Conservation (phyloP, 2,888 invertebrate genomes). For the Eurois occulta region DNA sequence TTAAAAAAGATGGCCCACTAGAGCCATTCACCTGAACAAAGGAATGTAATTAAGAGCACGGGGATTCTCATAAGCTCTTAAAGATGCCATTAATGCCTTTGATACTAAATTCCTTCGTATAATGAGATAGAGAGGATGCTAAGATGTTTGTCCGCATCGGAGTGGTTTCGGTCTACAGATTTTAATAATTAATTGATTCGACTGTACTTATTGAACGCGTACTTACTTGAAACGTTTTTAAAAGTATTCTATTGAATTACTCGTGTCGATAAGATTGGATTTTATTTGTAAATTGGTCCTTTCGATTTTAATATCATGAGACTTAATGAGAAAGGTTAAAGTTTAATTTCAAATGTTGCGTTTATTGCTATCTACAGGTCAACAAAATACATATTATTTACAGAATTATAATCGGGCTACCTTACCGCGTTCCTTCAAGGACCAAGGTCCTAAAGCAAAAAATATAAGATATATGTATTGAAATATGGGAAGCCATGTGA, state of each 20-base stretch:
- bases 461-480: conserved; percentile 7
- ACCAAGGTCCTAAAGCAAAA: conserved; percentile 3
- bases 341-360: not conserved
- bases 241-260: not conserved
- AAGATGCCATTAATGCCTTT: conserved; percentile 61
- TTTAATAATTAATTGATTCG: conserved; percentile 41
- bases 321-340: not conserved
- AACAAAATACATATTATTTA: not conserved
- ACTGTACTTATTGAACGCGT: conserved; percentile 11
- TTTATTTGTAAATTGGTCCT: conserved; percentile 6
- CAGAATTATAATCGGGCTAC: not conserved
- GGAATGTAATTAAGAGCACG: conserved; percentile 66
- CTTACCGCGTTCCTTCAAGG: not conserved
- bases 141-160: conserved; percentile 44
- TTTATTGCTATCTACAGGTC: not conserved
- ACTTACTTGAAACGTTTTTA: conserved; percentile 19
- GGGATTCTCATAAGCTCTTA: conserved; percentile 50
- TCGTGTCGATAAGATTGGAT: not conserved
- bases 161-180: conserved; percentile 33
- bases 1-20: conserved; percentile 48
- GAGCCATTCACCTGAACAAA: conserved; percentile 54
- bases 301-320: not conserved
- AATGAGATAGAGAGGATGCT: conserved; percentile 50
- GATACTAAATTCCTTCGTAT: conserved; percentile 60
- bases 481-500: conserved; percentile 24